Base-by-base conservation (phyloP, 2,888 invertebrate species). In the Portevinia maculata region DNA sequence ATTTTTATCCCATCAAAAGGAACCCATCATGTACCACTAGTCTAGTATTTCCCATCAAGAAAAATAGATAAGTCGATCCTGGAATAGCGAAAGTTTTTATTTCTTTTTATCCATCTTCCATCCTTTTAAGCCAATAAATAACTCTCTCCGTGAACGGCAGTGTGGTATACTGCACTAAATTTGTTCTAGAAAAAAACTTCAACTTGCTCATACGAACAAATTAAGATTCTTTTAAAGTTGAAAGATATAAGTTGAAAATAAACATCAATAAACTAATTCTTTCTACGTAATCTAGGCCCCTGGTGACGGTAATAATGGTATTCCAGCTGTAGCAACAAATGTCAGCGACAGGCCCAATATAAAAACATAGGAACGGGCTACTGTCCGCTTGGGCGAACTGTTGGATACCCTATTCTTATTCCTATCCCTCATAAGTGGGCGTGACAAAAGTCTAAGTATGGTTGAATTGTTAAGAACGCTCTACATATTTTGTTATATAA, bases 1-100 rank as follows among this genome's bases (percentile, higher is more conserved):
- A 64, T 78, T 78, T 71, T 28, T 57, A 78, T 65, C 71, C 71
- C 50, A 71, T 78, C 78, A 57, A 60, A 57, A n/a, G 41, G 37
- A 32, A 24, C 75, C 53, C 65, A 59, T 21, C 48, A 76, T 59
- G 55, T 39, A 60, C 24, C 24, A 62, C 28, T 39, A 73, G 53
- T 75, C 41, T 19, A 59, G 50, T 59, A 64, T 37, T 64, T 64
- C 21, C 55, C 69, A 70, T 78, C 70, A 67, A 32, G 2, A 2
- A 69, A 57, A 53, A 53, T 41, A 57, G 65, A 67, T 67, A 74
- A 67, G 59, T 60, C 48, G 67, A 28, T 15, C 28, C 44, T 60
- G 39, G 67, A 28, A 19, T 19, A 60, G 67, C 13, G 64, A 71
- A 78, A 78, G 57, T 78, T 78, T 69, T 50, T 41, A 62, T 50